Conservation (phyloP, 2,113 vertebrate species). For the Nanorana parkeri region DNA sequence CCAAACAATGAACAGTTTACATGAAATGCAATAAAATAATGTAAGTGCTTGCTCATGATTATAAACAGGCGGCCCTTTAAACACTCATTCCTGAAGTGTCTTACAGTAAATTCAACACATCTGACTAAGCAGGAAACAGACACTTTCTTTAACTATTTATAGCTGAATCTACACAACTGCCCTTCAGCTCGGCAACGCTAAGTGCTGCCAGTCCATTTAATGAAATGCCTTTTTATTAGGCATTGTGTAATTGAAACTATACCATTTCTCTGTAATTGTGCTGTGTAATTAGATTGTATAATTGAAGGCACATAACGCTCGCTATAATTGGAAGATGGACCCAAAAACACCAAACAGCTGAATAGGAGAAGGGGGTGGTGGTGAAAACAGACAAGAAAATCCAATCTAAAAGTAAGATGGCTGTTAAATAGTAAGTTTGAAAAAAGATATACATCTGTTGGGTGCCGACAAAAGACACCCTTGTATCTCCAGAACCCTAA, state of each 20-base stretch:
- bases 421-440: no score
- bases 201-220: constrained; percentile 33
- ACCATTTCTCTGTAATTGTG: constrained; percentile 33
- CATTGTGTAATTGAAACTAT: constrained; percentile 45
- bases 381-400: no score
- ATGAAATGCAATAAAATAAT: background rate
- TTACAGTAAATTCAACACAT: background rate
- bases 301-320: constrained; percentile 6
- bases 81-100: background rate
- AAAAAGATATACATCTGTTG: no score
- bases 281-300: constrained; percentile 48
- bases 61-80: background rate
- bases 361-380: constrained; percentile 40
- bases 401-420: no score
- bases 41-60: background rate
- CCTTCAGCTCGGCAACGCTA: background rate
- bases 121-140: constrained; percentile 37
- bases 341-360: constrained; percentile 37
- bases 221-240: constrained; percentile 33
- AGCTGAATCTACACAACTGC: constrained; percentile 42
- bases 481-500: no score
- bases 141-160: constrained; percentile 35
- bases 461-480: no score
- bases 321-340: constrained; percentile 52
- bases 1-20: background rate